Evolutionary conservation across 2,888 invertebrate species (phyloP), one percentile per base, ranked within the genome.

Genomic region (Xylophagus ater): DNA sequence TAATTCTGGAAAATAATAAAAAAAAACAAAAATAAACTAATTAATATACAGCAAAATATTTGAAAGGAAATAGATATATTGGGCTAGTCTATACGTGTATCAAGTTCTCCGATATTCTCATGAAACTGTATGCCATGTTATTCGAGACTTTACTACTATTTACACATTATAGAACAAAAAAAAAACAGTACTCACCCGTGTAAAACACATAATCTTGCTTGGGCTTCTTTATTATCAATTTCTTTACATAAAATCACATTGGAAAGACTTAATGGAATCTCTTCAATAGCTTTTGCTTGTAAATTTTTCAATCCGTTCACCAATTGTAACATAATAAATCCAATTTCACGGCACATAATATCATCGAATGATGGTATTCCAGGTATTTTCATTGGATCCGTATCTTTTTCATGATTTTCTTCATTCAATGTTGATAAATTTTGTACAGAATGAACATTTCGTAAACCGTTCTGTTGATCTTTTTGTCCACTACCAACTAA

Each of bases 251-350:
- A 69, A 8, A 85, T 73, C 49, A 87, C 80, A 47, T 81, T 80
- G 21, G 76, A 75, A 41, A 85, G 60, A 45, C 76, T 73, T 32
- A 77, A 69, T 0, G 82, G 74, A 23, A 83, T 70, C 51, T 87
- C 86, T 55, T 88, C 87, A 17, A 84, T 78, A 2, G 86, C 87
- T 48, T 84, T 75, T 1, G 84, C 81, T 60, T 88, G 87, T 17
- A 88, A 67, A 54, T 78, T 80, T 58, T 87, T 87, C 48, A 88
- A 65, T 0, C 82, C 84, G 49, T 83, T 85, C 18, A 87, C 79
- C 43, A 87, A 66, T 54, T 88, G 88, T 37, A 87, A 68, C 67
- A 86, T 72, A 47, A 86, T 73, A 57, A 88, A 83, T 45, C 78
- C 78, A 28, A 81, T 77, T 49, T 85, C 85, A 32, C 73, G 68